A percentile compares a stretch with the other conserved stretches of the same genome.
phyloP scores from a whole-genome alignment of 2,113 vertebrate genomes.

The Isichthys henryi region DNA sequence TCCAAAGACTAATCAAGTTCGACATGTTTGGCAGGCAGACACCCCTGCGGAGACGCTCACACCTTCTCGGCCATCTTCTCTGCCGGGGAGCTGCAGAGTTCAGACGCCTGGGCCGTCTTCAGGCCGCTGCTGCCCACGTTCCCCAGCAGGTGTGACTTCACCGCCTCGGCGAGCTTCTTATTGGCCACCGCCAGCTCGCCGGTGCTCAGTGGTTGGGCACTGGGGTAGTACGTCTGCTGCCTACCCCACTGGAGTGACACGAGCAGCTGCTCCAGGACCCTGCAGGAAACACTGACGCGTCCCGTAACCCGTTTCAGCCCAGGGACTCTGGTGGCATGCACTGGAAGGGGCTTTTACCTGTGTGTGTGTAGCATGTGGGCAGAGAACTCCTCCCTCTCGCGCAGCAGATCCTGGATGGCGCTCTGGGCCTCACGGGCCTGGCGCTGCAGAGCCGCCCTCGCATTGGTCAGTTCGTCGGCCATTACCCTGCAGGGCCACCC shows the following conservation, averaged over 20 bases:
- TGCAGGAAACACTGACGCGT: constrained; percentile 37
- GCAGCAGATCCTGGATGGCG: constrained; percentile 84
- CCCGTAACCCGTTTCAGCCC: background rate
- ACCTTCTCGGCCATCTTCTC: constrained; percentile 98
- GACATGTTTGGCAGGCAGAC: background rate
- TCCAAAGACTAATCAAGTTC: background rate
- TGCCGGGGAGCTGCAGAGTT: constrained; percentile 81
- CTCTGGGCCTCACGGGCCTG: constrained; percentile 85
- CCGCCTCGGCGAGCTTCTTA: constrained; percentile 74
- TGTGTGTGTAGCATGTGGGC: constrained; percentile 80
- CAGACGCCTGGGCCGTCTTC: constrained; percentile 51
- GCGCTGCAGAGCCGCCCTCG: constrained; percentile 75
- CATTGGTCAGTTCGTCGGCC: constrained; percentile 88
- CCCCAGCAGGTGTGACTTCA: constrained; percentile 83
- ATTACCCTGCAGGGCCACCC: constrained; percentile 86
- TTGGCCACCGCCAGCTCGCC: constrained; percentile 78
- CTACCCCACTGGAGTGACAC: constrained; percentile 92
- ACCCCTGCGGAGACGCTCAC: background rate
- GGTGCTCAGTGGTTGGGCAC: constrained; percentile 72
- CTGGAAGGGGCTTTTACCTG: constrained; percentile 57
- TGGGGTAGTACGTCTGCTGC: constrained; percentile 82
- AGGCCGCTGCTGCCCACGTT: constrained; percentile 52
- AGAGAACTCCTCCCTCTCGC: constrained; percentile 81
- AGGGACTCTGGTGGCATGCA: background rate
- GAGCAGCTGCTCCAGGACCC: constrained; percentile 82